These are phyloP conservation scores for Steinernema carpocapsae DNA, from an alignment of 2,888 invertebrate genomes.

Conservation along the genomic window DNA sequence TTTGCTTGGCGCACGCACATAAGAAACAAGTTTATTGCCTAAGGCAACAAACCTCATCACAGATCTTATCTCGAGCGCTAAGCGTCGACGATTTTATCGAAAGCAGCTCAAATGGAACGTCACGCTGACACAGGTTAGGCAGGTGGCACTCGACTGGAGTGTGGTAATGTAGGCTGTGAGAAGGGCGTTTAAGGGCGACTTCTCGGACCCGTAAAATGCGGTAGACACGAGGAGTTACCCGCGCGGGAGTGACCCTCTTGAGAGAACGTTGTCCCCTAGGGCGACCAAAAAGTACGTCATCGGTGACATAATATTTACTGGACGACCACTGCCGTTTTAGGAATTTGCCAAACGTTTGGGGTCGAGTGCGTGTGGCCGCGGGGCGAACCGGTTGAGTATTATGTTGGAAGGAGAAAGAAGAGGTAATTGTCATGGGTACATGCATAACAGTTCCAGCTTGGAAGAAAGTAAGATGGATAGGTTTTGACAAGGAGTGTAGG, in stretches of 20 bases:
- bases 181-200: no score
- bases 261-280: not conserved
- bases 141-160: no score
- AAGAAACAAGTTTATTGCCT: not conserved
- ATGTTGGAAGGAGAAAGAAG: not conserved
- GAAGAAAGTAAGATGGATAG: no score
- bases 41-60: not conserved
- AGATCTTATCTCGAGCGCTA: not conserved
- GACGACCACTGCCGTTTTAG: no score
- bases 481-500: no score
- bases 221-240: not conserved
- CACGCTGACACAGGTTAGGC: no score
- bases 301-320: no score
- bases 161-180: not conserved
- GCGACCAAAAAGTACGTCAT: no score
- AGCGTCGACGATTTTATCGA: not conserved
- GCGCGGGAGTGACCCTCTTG: slow-evolving; percentile 11
- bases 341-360: no score
- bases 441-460: not conserved
- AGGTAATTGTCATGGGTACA: not conserved
- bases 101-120: not conserved
- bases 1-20: no score
- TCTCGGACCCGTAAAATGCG: no score
- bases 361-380: not conserved
- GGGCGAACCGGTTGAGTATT: not conserved